A percentile compares a stretch with the other conserved stretches of the same genome.
These are phyloP conservation scores for Cebidichthys violaceus DNA, from an alignment of 2,113 vertebrate genomes.

Conservation along the genomic window DNA sequence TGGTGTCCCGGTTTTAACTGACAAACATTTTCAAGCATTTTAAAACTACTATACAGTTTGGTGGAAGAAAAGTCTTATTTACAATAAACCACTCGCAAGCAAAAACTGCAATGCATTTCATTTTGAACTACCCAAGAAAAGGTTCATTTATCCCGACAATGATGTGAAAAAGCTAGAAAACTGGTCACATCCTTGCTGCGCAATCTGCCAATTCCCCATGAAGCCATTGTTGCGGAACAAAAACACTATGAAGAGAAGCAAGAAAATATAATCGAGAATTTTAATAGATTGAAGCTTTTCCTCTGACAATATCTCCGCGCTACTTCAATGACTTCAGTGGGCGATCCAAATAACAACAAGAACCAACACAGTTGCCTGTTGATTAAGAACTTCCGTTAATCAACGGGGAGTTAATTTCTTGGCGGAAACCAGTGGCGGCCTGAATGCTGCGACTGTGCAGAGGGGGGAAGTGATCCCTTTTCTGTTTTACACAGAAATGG, in stretches of 20 bases:
- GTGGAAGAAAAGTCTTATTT: not conserved
- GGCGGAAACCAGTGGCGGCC: constrained; percentile 49
- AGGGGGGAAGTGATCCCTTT: constrained; percentile 49
- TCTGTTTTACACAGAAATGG: constrained; percentile 65
- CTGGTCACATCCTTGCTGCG: not conserved
- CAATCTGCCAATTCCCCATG: constrained; percentile 6
- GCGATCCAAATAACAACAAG: constrained; percentile 42
- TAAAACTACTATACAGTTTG: not conserved
- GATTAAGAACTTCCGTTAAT: constrained; percentile 61
- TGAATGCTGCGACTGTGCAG: constrained; percentile 32
- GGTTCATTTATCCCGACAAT: not conserved
- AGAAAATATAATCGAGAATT: constrained; percentile 35
- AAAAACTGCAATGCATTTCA: not conserved
- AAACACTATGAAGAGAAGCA: constrained; percentile 7
- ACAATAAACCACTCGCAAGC: not conserved
- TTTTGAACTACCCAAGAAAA: not conserved
- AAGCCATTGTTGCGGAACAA: not conserved
- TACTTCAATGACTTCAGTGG: constrained; percentile 4
- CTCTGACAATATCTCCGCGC: constrained; percentile 17
- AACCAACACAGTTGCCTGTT: constrained; percentile 41
- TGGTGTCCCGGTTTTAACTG: not conserved
- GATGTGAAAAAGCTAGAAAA: constrained; percentile 4
- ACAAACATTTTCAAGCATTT: constrained; percentile 1
- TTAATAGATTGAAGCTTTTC: constrained; percentile 16
- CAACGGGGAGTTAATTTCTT: constrained; percentile 69